Conservation (phyloP, 92 coral and sea anemone genomes). For the Umimayanthus kanabou region DNA sequence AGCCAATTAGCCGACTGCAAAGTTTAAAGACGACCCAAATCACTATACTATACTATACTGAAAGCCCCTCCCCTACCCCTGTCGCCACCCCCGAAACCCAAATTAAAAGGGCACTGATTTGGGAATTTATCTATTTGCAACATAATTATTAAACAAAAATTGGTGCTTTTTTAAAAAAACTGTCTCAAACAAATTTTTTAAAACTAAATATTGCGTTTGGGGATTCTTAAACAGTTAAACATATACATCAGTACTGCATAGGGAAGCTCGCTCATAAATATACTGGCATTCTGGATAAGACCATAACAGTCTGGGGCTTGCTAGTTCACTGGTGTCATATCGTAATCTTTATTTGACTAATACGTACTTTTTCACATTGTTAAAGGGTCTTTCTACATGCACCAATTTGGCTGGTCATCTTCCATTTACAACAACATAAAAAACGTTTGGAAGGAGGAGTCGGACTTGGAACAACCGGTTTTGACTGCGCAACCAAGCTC, state of each 20-base stretch:
- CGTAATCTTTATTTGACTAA: not conserved
- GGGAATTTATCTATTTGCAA: not conserved
- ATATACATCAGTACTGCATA: not conserved
- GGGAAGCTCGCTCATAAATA: not conserved
- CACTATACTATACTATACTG: too few relatives aligned
- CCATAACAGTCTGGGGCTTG: not conserved
- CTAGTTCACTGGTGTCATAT: not conserved
- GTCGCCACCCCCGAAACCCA: too few relatives aligned
- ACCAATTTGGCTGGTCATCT: slow-evolving; percentile 22
- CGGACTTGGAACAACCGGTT: not conserved
- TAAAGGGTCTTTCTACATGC: slow-evolving; percentile 6
- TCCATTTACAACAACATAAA: slow-evolving; percentile 11
- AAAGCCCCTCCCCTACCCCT: too few relatives aligned
- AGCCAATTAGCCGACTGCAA: too few relatives aligned
- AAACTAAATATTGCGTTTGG: not conserved
- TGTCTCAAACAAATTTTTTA: too few relatives aligned
- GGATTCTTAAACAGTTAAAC: not conserved
- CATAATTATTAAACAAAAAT: too few relatives aligned
- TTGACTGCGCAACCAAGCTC: not conserved
- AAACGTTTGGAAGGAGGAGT: slow-evolving; percentile 1
- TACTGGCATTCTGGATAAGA: too few relatives aligned
- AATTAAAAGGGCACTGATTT: not conserved
- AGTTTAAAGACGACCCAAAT: too few relatives aligned
- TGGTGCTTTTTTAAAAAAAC: not conserved
- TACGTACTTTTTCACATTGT: not conserved